These are phyloP conservation scores for Dermochelys coriacea DNA, from an alignment of 2,797 vertebrate species.

Conservation along the genomic window DNA sequence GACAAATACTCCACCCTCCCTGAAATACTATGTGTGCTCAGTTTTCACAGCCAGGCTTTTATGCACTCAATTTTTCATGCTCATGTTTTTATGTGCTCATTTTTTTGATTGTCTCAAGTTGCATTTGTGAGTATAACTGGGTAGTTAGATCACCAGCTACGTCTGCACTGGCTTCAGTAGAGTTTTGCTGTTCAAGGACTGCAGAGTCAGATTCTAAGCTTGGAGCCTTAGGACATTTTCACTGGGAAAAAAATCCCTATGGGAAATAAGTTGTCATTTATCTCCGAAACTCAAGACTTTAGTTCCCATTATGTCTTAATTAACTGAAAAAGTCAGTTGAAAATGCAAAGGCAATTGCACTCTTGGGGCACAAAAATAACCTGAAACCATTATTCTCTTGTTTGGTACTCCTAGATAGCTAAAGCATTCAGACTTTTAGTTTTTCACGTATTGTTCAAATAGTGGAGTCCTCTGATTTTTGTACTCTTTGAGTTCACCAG, in stretches of 20 bases:
- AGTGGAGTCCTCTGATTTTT: fast-evolving
- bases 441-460: background rate
- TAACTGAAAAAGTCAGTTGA: background rate
- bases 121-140: background rate
- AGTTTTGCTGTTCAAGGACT: background rate
- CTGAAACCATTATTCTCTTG: background rate
- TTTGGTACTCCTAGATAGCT: background rate
- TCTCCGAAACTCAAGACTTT: background rate
- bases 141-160: background rate
- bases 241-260: background rate
- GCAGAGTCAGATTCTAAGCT: background rate
- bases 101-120: background rate
- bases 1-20: background rate
- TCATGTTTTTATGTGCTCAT: fast-evolving
- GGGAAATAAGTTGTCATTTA: background rate
- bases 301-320: background rate
- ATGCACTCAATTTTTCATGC: background rate
- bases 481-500: background rate
- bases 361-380: background rate
- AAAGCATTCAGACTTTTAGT: background rate
- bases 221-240: background rate
- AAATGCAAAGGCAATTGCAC: background rate
- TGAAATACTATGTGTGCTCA: background rate
- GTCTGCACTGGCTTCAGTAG: background rate
- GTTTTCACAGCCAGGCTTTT: background rate